phyloP scores from a whole-genome alignment of 2,888 invertebrate genomes.

The Aphrophora alni region DNA sequence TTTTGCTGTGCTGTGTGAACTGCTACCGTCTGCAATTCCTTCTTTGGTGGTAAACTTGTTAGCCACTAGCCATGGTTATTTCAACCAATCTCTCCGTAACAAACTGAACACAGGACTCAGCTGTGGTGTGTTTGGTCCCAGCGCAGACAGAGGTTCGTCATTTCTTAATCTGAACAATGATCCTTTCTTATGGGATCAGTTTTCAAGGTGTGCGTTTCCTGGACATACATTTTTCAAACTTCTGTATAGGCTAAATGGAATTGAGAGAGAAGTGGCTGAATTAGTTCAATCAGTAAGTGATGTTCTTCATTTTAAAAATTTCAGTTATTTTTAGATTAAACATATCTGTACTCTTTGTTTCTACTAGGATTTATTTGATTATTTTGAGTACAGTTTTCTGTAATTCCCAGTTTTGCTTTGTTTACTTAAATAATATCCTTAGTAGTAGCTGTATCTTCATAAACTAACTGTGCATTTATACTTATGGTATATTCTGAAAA shows the following conservation, averaged over 20 bases:
- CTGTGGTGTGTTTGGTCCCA: slow-evolving; percentile 59
- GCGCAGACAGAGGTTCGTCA: slow-evolving; percentile 55
- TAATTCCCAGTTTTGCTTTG: too few species aligned
- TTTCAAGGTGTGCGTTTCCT: slow-evolving; percentile 68
- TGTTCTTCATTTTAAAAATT: background rate
- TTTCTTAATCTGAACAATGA: slow-evolving; percentile 61
- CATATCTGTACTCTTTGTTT: too few species aligned
- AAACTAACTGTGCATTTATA: too few species aligned
- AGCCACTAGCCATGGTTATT: slow-evolving; percentile 67
- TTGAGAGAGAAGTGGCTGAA: slow-evolving; percentile 55
- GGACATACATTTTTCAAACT: slow-evolving; percentile 64
- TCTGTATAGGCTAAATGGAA: slow-evolving; percentile 58
- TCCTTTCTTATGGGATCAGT: slow-evolving; percentile 67
- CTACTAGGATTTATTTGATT: too few species aligned
- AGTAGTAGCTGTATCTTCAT: too few species aligned
- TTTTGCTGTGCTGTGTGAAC: slow-evolving; percentile 71
- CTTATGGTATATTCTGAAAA: too few species aligned
- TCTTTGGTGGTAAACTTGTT: slow-evolving; percentile 67
- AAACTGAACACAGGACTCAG: slow-evolving; percentile 61
- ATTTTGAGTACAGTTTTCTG: too few species aligned
- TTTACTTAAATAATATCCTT: too few species aligned
- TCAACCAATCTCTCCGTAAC: slow-evolving; percentile 62
- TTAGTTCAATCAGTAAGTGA: slow-evolving; percentile 39
- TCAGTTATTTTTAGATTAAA: too few species aligned
- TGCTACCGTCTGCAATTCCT: slow-evolving; percentile 70